A percentile compares a stretch with the other conserved stretches of the same genome.
Evolutionary conservation across 92 coral and sea anemone species (phyloP).

Genomic region (Chrysogorgia sp.): DNA sequence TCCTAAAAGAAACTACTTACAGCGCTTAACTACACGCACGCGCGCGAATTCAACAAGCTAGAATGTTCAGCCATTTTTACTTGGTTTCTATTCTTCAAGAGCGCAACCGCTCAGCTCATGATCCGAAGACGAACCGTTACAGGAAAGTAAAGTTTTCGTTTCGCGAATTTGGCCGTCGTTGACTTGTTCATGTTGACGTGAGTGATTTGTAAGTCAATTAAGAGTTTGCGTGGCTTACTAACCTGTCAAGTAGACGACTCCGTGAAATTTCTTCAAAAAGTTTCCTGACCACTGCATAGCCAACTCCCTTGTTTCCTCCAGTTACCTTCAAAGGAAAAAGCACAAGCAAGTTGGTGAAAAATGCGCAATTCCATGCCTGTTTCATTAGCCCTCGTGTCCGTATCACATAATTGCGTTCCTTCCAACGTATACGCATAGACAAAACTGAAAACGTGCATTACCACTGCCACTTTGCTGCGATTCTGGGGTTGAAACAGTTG

Average conservation of each 20-base stretch:
- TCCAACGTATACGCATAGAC: neutral
- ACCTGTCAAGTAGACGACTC: slow-evolving; percentile 46
- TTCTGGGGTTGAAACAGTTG: slow-evolving; percentile 39
- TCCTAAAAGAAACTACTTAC: neutral
- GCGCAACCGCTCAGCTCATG: no score
- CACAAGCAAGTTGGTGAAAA: neutral
- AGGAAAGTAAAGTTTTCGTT: neutral
- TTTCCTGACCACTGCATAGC: slow-evolving; percentile 40
- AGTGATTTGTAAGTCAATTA: slow-evolving; percentile 32
- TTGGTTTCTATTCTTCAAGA: no score
- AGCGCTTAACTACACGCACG: neutral
- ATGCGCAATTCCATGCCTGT: no score
- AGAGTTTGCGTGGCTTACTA: neutral
- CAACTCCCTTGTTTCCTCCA: slow-evolving; percentile 48
- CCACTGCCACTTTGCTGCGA: slow-evolving; percentile 43
- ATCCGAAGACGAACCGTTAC: no score
- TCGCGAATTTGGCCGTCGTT: slow-evolving; percentile 23
- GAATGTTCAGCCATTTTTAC: no score
- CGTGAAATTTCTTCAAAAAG: slow-evolving; percentile 38
- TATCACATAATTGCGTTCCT: no score
- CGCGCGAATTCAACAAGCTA: no score
- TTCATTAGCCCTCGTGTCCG: no score
- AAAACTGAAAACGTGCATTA: slow-evolving; percentile 8
- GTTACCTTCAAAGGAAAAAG: slow-evolving; percentile 29
- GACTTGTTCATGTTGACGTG: slow-evolving; percentile 38